These are phyloP conservation scores for Bagarius yarrelli DNA, from an alignment of 2,113 vertebrate genomes.

Conservation along the genomic window DNA sequence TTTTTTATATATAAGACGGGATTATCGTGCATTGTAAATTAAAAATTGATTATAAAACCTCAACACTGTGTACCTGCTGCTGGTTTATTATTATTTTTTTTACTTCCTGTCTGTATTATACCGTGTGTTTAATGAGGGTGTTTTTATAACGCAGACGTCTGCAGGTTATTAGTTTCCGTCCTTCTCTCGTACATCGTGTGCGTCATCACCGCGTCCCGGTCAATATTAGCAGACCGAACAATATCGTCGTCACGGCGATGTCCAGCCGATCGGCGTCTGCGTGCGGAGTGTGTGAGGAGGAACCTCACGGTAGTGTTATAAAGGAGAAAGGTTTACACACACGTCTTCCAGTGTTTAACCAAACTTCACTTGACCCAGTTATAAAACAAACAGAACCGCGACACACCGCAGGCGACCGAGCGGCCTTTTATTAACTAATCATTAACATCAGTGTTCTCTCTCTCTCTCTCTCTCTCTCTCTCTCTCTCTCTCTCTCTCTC, in stretches of 20 bases:
- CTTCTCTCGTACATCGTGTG: background rate
- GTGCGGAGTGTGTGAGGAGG: background rate
- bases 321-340: background rate
- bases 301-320: background rate
- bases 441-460: background rate
- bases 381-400: conserved; percentile 5
- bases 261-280: background rate
- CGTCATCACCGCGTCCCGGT: conserved; percentile 18
- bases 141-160: background rate
- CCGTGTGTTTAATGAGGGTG: background rate
- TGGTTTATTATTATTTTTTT: background rate
- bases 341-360: background rate
- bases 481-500: too few species aligned
- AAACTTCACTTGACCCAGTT: conserved; percentile 7
- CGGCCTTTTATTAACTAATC: background rate
- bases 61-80: background rate
- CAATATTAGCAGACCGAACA: conserved; percentile 26
- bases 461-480: too few species aligned
- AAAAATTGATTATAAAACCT: conserved; percentile 63
- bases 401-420: background rate
- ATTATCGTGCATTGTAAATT: conserved; percentile 65
- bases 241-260: background rate
- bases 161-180: background rate
- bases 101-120: background rate
- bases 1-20: conserved; percentile 54